Conservation (phyloP, 1,140 invertebrate species). For the Oreohelix idahoensis region DNA sequence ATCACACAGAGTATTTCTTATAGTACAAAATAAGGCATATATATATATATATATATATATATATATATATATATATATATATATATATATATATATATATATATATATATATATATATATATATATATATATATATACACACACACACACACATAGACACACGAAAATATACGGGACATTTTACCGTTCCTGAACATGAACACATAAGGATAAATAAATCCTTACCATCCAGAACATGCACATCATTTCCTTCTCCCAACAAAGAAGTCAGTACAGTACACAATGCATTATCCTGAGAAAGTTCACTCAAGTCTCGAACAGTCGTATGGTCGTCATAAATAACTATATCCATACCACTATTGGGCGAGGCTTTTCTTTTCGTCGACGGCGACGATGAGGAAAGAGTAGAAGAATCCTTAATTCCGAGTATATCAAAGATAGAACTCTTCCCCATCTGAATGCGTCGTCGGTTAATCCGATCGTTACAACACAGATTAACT, state of each 20-base stretch:
- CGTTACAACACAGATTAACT: conserved; percentile 84
- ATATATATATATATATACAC: too few species aligned
- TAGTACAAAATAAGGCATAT: too few species aligned
- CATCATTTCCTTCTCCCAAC: conserved; percentile 81
- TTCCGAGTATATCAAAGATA: conserved; percentile 81
- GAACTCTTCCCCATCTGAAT: conserved; percentile 81
- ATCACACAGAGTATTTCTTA: too few species aligned
- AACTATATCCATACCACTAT: conserved; percentile 76
- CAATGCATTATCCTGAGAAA: conserved; percentile 76
- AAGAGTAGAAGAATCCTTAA: conserved; percentile 60
- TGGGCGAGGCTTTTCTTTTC: conserved; percentile 79
- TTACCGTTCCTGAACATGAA: too few species aligned
- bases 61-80: too few species aligned
- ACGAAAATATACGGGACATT: too few species aligned
- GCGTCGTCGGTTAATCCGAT: conserved; percentile 81
- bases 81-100: too few species aligned
- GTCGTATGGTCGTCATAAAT: conserved; percentile 80
- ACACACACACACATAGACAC: too few species aligned
- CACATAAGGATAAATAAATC: not conserved
- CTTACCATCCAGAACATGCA: conserved; percentile 82
- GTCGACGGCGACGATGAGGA: conserved; percentile 75
- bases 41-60: too few species aligned
- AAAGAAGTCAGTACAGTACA: conserved; percentile 81
- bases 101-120: too few species aligned
- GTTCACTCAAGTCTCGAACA: conserved; percentile 69